Percentiles rank a stretch among this genome's conserved stretches.
Evolutionary conservation across 2,113 vertebrate genomes (phyloP).

Genomic region (Campylomormyrus numenius): DNA sequence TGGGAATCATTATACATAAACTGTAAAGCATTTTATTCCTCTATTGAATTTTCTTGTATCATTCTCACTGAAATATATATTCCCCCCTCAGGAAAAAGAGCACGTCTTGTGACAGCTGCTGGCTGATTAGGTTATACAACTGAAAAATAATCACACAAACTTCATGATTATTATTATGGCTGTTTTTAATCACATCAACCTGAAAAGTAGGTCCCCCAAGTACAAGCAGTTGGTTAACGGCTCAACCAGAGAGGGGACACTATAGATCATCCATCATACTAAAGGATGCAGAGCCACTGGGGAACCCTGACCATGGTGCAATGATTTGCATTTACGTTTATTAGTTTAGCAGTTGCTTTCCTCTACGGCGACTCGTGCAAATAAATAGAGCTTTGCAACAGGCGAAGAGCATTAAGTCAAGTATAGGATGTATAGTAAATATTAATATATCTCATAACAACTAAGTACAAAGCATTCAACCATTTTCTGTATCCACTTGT

Average conservation of each 20-base stretch:
- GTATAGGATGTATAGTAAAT: not conserved
- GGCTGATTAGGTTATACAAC: not conserved
- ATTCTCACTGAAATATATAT: not conserved
- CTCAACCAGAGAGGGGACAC: not conserved
- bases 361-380: not conserved
- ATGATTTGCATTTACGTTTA: not conserved
- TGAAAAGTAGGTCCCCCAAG: not conserved
- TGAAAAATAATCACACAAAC: not conserved
- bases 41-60: not conserved
- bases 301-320: not conserved
- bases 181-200: not conserved
- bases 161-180: not conserved
- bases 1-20: not conserved
- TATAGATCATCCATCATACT: not conserved
- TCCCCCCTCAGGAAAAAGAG: not conserved
- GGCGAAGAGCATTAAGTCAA: not conserved
- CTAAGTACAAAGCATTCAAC: not conserved
- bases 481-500: not conserved
- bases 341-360: not conserved
- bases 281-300: not conserved
- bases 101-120: not conserved
- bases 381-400: not conserved
- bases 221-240: not conserved
- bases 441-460: not conserved
- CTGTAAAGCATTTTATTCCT: slow-evolving; percentile 1